Conservation (phyloP, 2,797 vertebrate genomes). For the Eleutherodactylus coqui region DNA sequence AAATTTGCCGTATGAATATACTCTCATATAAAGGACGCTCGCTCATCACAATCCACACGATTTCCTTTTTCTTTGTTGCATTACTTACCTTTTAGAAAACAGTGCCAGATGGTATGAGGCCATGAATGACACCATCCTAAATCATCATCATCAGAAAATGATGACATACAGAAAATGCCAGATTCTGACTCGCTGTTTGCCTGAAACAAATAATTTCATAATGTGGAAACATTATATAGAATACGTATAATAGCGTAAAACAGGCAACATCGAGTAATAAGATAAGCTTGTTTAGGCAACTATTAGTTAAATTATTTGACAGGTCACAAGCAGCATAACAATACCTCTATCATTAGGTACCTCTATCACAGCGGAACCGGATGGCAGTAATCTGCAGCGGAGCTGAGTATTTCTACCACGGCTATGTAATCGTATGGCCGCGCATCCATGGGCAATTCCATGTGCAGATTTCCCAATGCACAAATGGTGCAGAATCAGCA, state of each 20-base stretch:
- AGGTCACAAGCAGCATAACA: neutral
- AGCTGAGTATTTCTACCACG: too few relatives aligned
- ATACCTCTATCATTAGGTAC: too few relatives aligned
- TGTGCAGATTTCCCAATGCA: too few relatives aligned
- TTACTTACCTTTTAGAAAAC: constrained; percentile 94
- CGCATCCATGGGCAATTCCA: too few relatives aligned
- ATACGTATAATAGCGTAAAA: neutral
- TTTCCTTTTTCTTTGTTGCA: neutral
- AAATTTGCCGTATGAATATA: neutral
- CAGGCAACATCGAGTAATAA: neutral
- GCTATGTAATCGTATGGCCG: too few relatives aligned
- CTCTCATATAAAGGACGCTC: neutral
- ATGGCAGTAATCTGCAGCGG: too few relatives aligned
- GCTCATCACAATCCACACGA: neutral
- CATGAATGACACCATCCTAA: constrained; percentile 98
- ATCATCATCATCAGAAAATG: constrained; percentile 97
- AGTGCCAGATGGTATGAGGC: constrained; percentile 97
- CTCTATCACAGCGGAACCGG: too few relatives aligned
- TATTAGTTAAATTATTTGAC: neutral
- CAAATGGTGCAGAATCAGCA: too few relatives aligned
- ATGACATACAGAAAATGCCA: constrained; percentile 95
- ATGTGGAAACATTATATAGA: neutral
- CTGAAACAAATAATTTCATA: constrained; percentile 69
- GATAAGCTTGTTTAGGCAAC: neutral
- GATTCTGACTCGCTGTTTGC: constrained; percentile 95